phyloP scores from a whole-genome alignment of 2,113 vertebrate genomes.

The Perccottus glenii region DNA sequence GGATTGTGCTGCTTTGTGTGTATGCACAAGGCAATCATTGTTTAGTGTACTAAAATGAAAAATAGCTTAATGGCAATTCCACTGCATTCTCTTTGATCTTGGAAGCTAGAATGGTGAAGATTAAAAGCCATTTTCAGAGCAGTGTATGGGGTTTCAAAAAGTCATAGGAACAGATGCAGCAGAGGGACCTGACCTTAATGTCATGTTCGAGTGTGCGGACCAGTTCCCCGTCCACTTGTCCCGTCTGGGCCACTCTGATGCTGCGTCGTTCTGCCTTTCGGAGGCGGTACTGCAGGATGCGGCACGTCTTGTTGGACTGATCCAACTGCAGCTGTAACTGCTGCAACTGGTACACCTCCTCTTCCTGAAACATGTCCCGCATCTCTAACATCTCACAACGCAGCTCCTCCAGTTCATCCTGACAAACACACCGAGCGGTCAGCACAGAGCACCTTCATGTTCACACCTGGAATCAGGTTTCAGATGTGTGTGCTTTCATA shows the following conservation, averaged over 20 bases:
- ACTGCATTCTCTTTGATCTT: conserved; percentile 26
- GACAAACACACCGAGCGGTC: background rate
- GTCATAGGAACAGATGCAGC: background rate
- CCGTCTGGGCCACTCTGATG: conserved; percentile 91
- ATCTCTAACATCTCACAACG: conserved; percentile 98
- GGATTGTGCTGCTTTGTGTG: conserved; percentile 28
- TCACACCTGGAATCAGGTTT: background rate
- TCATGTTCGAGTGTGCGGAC: conserved; percentile 93
- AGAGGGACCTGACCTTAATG: conserved; percentile 84
- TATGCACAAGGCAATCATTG: conserved; percentile 22
- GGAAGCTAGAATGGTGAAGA: conserved; percentile 30
- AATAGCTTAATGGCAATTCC: conserved; percentile 7
- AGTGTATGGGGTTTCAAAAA: background rate
- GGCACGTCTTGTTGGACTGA: conserved; percentile 92
- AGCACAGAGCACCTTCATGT: background rate
- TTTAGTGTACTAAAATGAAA: conserved; percentile 10
- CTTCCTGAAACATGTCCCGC: conserved; percentile 96
- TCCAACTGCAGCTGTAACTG: conserved; percentile 93
- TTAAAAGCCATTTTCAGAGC: conserved; percentile 22
- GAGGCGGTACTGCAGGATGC: conserved; percentile 96
- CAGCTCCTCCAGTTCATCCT: conserved; percentile 96
- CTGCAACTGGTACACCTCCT: conserved; percentile 93
- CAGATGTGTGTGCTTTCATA: background rate
- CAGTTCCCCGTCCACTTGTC: conserved; percentile 93
- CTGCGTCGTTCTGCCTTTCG: conserved; percentile 95